Percentiles rank a stretch among this genome's conserved stretches.
Evolutionary conservation across 1,140 invertebrate species (phyloP).

Genomic region (Hylaeus anthracinus): DNA sequence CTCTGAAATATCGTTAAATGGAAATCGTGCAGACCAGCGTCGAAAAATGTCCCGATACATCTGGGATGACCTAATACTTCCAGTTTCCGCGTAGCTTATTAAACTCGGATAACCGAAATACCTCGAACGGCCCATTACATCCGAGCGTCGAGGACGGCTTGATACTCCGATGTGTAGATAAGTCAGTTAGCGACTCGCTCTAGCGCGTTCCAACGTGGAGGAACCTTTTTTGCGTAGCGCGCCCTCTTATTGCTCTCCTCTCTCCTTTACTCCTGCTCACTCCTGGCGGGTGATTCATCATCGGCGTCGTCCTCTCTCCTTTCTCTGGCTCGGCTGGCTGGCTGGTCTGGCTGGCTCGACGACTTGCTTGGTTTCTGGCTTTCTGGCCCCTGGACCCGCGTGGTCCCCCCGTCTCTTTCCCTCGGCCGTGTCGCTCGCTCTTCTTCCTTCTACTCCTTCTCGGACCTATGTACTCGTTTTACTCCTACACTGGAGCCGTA

Average conservation of each 20-base stretch:
- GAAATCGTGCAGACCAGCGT: no score
- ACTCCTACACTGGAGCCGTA: slow-evolving; percentile 61
- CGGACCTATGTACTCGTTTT: slow-evolving; percentile 61
- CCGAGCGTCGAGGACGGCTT: slow-evolving; percentile 2
- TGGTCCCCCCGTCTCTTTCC: slow-evolving; percentile 17
- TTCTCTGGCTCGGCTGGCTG: slow-evolving; percentile 64
- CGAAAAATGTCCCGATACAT: no score
- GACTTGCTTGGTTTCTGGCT: slow-evolving; percentile 54
- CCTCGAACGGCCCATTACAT: slow-evolving; percentile 15
- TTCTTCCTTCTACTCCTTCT: slow-evolving; percentile 31
- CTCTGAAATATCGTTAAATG: no score
- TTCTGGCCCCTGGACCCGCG: slow-evolving; percentile 59
- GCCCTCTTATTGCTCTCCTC: slow-evolving; percentile 71
- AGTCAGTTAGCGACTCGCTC: slow-evolving; percentile 79
- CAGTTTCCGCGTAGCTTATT: background rate
- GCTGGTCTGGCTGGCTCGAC: slow-evolving; percentile 41
- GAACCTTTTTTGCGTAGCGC: slow-evolving; percentile 70
- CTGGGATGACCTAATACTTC: background rate
- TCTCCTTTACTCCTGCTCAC: slow-evolving; percentile 63
- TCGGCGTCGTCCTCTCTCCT: slow-evolving; percentile 73
- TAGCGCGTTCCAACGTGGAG: slow-evolving; percentile 75
- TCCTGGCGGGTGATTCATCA: slow-evolving; percentile 77
- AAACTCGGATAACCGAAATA: slow-evolving; percentile 12
- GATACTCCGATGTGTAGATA: slow-evolving; percentile 73
- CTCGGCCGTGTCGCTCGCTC: background rate